Percentiles rank a stretch among this genome's conserved stretches.
Evolutionary conservation across 2,797 vertebrate genomes (phyloP).

Genomic region (Hemibagrus guttatus): DNA sequence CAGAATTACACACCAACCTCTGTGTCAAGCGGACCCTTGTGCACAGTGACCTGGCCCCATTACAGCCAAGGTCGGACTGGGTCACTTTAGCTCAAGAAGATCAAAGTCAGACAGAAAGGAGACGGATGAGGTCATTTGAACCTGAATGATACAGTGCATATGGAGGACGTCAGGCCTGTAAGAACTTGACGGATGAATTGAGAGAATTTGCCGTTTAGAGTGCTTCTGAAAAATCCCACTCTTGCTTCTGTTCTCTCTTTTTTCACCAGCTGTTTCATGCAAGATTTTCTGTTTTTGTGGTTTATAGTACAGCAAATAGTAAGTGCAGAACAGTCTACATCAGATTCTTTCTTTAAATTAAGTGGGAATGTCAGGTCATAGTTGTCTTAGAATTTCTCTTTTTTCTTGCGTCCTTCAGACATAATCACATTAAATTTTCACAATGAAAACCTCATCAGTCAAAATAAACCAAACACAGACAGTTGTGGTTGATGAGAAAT

Average conservation of each 20-base stretch:
- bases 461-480: constrained; percentile 2
- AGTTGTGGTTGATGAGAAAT: background rate
- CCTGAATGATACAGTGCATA: background rate
- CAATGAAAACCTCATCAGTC: background rate
- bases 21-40: constrained; percentile 21
- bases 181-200: constrained; percentile 9
- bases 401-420: background rate
- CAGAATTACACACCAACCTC: constrained; percentile 38
- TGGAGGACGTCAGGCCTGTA: background rate
- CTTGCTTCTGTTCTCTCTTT: background rate
- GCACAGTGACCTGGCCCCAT: constrained; percentile 29
- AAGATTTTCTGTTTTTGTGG: background rate
- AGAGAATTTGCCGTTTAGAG: constrained; percentile 4
- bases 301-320: background rate
- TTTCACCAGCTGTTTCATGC: constrained; percentile 15
- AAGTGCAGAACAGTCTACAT: background rate
- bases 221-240: constrained; percentile 6
- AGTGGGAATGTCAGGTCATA: background rate
- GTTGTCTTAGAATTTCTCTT: constrained; percentile 4
- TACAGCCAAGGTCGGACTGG: constrained; percentile 16
- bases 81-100: constrained; percentile 16
- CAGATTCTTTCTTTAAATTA: background rate
- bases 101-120: constrained; percentile 12
- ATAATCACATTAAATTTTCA: background rate
- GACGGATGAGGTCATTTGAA: constrained; percentile 1